Percentiles rank a stretch among this genome's conserved stretches.
Evolutionary conservation across 2,888 invertebrate species (phyloP).

Genomic region (Acheta domesticus): DNA sequence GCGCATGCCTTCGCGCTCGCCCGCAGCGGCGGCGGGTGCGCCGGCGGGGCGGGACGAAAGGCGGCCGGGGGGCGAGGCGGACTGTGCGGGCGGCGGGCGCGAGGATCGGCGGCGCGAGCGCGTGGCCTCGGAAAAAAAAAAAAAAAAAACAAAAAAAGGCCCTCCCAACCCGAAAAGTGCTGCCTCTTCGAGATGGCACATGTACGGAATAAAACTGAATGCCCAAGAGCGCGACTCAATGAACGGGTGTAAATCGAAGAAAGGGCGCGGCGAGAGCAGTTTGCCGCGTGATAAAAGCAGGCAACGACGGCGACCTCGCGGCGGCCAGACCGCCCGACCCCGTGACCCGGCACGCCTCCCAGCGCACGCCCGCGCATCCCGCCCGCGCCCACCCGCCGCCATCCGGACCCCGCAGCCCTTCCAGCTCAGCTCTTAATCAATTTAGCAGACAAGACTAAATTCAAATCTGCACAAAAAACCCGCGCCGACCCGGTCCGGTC

Average conservation of each 20-base stretch:
- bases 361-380: background rate
- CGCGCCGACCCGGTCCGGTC: background rate
- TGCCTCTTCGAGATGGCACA: background rate
- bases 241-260: slow-evolving; percentile 1
- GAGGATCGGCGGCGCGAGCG: background rate
- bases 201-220: slow-evolving; percentile 6
- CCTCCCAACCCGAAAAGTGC: background rate
- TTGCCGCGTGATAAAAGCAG: background rate
- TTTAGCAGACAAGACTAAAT: slow-evolving; percentile 18
- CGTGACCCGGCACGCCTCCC: background rate
- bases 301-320: background rate
- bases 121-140: too few relatives aligned
- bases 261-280: slow-evolving; percentile 4
- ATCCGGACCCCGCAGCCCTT: background rate
- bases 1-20: too few relatives aligned
- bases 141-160: too few relatives aligned
- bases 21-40: too few relatives aligned
- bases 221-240: slow-evolving; percentile 5
- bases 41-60: too few relatives aligned
- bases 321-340: background rate
- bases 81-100: too few relatives aligned
- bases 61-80: too few relatives aligned
- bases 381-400: background rate
- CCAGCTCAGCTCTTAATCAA: background rate
- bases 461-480: background rate